Conservation (phyloP, 1,140 invertebrate genomes). For the Scaptomyza pallida region DNA sequence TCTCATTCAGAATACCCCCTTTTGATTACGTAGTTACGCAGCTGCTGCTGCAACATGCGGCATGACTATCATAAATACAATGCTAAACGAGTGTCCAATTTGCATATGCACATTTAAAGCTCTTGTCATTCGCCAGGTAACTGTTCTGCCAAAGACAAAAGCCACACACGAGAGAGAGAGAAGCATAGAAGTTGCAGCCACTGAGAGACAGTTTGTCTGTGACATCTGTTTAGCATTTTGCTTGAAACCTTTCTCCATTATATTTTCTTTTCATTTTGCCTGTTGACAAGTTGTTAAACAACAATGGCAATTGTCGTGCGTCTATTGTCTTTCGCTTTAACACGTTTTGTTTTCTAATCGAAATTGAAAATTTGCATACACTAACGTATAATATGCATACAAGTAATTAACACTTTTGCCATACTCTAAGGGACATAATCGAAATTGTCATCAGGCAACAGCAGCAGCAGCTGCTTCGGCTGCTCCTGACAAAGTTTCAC, state of each 20-base stretch:
- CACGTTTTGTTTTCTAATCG: too few relatives aligned
- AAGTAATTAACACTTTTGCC: conserved; percentile 36
- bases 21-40: too few relatives aligned
- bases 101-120: conserved; percentile 41
- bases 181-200: conserved; percentile 1
- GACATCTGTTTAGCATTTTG: too few relatives aligned
- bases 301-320: too few relatives aligned
- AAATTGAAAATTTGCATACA: not conserved
- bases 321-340: too few relatives aligned
- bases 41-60: too few relatives aligned
- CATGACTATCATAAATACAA: conserved; percentile 45
- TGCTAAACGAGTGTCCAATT: conserved; percentile 50
- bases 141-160: conserved; percentile 3
- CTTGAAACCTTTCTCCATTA: too few relatives aligned
- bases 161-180: not conserved
- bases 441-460: conserved; percentile 21
- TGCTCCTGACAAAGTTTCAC: not conserved
- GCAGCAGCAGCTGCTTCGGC: too few relatives aligned
- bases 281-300: too few relatives aligned
- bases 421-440: conserved; percentile 26
- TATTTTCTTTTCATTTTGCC: too few relatives aligned
- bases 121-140: conserved; percentile 32
- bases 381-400: not conserved
- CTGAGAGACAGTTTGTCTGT: not conserved
- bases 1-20: not conserved